These are phyloP conservation scores for Pinctada fucata DNA, from an alignment of 2,888 invertebrate species.

Conservation along the genomic window DNA sequence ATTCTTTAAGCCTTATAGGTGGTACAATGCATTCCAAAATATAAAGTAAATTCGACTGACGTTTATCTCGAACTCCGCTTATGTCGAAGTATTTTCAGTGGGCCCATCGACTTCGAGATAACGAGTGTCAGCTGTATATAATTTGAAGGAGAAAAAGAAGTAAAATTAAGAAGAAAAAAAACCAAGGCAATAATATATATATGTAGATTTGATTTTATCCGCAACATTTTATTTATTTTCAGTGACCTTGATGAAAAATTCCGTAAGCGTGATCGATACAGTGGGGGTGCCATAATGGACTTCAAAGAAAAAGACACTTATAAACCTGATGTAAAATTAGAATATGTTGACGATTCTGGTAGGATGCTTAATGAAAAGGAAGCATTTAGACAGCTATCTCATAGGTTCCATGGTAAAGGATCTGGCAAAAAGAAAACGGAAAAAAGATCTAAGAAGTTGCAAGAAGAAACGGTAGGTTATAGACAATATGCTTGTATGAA, in stretches of 20 bases:
- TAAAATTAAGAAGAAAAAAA: too few relatives aligned
- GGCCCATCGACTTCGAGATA: too few relatives aligned
- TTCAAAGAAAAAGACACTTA: conserved; percentile 94
- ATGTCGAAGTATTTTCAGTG: too few relatives aligned
- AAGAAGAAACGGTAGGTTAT: conserved; percentile 88
- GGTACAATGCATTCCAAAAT: too few relatives aligned
- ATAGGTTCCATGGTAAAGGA: conserved; percentile 99
- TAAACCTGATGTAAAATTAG: conserved; percentile 94
- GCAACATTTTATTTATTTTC: conserved; percentile 25
- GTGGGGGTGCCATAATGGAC: conserved; percentile 84
- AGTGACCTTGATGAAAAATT: conserved; percentile 77
- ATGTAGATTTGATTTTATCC: too few relatives aligned
- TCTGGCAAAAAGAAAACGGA: conserved; percentile 99
- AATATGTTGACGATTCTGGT: conserved; percentile 98
- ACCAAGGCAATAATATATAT: too few relatives aligned
- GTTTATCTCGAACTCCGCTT: too few relatives aligned
- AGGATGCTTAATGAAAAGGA: conserved; percentile 94
- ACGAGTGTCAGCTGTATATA: too few relatives aligned
- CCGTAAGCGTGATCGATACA: conserved; percentile 71
- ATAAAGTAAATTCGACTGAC: too few relatives aligned
- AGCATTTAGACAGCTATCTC: conserved; percentile 94
- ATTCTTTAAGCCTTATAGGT: too few relatives aligned
- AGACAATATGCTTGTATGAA: background rate
- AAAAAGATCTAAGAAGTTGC: conserved; percentile 94
- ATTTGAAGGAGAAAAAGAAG: too few relatives aligned